Evolutionary conservation across 1,140 invertebrate species (phyloP).

Genomic region (Trichomalopsis sarcophagae): DNA sequence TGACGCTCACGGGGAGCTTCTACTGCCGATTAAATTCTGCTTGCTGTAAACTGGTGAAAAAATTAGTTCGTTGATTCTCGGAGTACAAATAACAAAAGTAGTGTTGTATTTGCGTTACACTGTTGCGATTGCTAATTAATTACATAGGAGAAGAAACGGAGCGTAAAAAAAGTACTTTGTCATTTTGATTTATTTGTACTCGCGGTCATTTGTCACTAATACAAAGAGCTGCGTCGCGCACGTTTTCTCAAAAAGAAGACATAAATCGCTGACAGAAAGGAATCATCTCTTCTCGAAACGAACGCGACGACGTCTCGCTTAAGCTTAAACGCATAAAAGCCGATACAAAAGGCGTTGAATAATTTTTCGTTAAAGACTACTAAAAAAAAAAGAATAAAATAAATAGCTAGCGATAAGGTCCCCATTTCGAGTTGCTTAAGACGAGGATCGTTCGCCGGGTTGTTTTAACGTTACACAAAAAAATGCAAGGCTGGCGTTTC

Average conservation of each 20-base stretch:
- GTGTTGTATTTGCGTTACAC: not conserved
- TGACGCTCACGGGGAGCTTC: not conserved
- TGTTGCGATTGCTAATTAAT: conserved; percentile 4
- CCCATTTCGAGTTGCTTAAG: conserved; percentile 24
- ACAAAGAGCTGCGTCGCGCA: not conserved
- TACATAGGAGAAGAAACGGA: conserved; percentile 1
- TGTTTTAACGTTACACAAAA: conserved; percentile 19
- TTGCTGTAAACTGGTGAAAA: not conserved
- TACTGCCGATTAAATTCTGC: not conserved
- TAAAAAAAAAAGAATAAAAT: conserved; percentile 22
- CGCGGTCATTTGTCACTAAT: not conserved
- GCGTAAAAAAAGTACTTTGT: conserved; percentile 3
- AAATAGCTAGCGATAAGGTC: conserved; percentile 37
- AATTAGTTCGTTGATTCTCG: not conserved
- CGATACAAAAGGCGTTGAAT: not conserved
- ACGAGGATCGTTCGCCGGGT: conserved; percentile 7
- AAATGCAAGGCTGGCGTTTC: conserved; percentile 55
- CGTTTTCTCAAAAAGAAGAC: not conserved
- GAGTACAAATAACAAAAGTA: not conserved
- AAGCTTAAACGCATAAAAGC: not conserved
- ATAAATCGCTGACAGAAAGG: not conserved
- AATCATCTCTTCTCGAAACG: not conserved
- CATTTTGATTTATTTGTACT: conserved; percentile 19
- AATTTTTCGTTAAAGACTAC: conserved; percentile 33
- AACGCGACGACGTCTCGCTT: not conserved